These are phyloP conservation scores for Tiaroga cobitis DNA, from an alignment of 2,797 vertebrate species.

Conservation along the genomic window DNA sequence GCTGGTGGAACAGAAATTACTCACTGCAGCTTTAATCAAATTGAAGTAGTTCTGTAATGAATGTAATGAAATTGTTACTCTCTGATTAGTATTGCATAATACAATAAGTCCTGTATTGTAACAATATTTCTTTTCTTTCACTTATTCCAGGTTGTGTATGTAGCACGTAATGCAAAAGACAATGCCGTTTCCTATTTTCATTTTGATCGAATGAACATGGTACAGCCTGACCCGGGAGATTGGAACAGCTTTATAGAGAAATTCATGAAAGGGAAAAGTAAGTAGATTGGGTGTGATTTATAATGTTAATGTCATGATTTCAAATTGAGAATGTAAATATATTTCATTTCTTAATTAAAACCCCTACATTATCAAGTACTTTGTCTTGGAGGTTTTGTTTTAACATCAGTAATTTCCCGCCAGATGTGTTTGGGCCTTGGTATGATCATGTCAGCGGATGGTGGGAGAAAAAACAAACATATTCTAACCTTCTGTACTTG, in stretches of 20 bases:
- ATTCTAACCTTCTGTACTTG: conserved; percentile 80
- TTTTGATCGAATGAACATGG: conserved; percentile 83
- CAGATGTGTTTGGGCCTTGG: conserved; percentile 85
- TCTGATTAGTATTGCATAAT: too few species aligned
- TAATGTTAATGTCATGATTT: too few species aligned
- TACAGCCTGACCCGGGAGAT: conserved; percentile 80
- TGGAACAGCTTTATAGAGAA: conserved; percentile 74
- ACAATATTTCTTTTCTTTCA: neutral
- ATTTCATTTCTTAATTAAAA: neutral
- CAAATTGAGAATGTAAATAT: too few species aligned
- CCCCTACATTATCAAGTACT: neutral
- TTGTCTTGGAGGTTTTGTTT: neutral
- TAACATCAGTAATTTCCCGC: neutral
- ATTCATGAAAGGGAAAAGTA: conserved; percentile 73
- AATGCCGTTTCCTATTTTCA: conserved; percentile 86
- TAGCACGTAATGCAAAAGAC: conserved; percentile 91
- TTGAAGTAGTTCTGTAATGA: too few species aligned
- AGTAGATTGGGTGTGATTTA: conserved; percentile 33
- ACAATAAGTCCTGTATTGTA: too few species aligned
- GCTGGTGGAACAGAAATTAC: too few species aligned
- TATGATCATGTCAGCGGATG: conserved; percentile 79
- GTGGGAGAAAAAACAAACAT: conserved; percentile 83
- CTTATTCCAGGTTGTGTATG: conserved; percentile 74
- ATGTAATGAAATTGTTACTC: too few species aligned
- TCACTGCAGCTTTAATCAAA: too few species aligned